These are phyloP conservation scores for Wiebesia pumilae DNA, from an alignment of 1,140 invertebrate species.

Conservation along the genomic window DNA sequence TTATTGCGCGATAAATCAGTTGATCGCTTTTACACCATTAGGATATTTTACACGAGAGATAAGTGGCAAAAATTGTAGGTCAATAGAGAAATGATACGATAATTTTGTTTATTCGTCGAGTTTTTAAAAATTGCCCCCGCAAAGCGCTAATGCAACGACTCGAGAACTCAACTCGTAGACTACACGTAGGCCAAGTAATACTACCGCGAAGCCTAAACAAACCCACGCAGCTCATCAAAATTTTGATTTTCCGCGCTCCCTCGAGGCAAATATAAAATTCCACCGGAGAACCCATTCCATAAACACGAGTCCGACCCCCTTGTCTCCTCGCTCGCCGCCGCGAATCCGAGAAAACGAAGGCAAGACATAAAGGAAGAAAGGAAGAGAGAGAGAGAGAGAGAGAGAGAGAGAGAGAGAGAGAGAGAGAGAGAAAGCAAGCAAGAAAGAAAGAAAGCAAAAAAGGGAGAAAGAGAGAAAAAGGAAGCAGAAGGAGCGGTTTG, in stretches of 20 bases:
- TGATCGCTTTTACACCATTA: not conserved
- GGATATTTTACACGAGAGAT: not conserved
- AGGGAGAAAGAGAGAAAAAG: not conserved
- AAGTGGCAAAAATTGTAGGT: not conserved
- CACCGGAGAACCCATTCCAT: not conserved
- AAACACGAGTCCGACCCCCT: not conserved
- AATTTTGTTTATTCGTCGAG: not conserved
- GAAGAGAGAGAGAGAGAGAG: not conserved
- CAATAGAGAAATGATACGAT: not conserved
- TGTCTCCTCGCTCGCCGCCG: not conserved
- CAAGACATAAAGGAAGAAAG: not conserved
- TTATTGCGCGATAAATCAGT: not conserved
- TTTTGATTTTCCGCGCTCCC: slow-evolving; percentile 16
- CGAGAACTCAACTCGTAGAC: not conserved
- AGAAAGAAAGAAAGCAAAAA: not conserved
- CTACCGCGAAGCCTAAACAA: slow-evolving; percentile 1
- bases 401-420: not conserved
- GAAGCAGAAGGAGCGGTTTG: slow-evolving; percentile 3
- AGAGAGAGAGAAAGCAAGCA: not conserved
- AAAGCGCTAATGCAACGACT: not conserved
- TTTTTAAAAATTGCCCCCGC: not conserved
- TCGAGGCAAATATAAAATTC: slow-evolving; percentile 6
- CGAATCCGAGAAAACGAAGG: not conserved
- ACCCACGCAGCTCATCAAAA: not conserved
- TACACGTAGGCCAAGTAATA: not conserved